These are phyloP conservation scores for Premnoplex brunnescens DNA, from an alignment of 2,797 vertebrate species.

Conservation along the genomic window DNA sequence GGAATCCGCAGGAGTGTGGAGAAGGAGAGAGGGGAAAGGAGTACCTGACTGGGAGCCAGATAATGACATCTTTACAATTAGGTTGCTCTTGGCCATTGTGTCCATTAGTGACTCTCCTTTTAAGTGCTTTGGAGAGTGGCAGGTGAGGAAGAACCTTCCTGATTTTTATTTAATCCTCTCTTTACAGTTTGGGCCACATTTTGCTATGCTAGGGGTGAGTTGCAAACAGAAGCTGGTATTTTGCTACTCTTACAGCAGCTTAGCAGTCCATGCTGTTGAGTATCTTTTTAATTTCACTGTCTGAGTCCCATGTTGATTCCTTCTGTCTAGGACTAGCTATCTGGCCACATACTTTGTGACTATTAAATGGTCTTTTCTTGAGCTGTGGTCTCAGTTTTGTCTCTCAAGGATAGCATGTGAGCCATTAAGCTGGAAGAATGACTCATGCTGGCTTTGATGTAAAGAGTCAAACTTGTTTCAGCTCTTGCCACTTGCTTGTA, in stretches of 20 bases:
- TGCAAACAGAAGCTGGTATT: neutral
- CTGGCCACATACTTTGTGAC: neutral
- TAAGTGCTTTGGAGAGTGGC: neutral
- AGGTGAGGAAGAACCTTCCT: neutral
- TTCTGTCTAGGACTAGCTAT: neutral
- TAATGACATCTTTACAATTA: neutral
- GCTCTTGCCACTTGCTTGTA: neutral
- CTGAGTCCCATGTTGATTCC: neutral
- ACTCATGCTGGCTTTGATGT: neutral
- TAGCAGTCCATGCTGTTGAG: neutral
- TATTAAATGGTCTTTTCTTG: neutral
- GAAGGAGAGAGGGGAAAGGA: neutral
- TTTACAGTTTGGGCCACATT: neutral
- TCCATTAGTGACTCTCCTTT: neutral
- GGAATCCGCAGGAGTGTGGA: fast-evolving
- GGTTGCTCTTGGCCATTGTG: fast-evolving
- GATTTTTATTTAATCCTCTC: neutral
- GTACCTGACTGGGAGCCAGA: neutral
- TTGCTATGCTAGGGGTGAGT: neutral
- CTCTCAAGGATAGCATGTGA: neutral
- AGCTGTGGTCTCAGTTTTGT: neutral
- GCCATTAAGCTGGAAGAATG: neutral
- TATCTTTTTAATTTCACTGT: neutral
- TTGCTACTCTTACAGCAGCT: neutral
- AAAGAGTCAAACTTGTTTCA: neutral